Conservation (phyloP, 2,797 vertebrate species). For the Eulemur mongoz region DNA sequence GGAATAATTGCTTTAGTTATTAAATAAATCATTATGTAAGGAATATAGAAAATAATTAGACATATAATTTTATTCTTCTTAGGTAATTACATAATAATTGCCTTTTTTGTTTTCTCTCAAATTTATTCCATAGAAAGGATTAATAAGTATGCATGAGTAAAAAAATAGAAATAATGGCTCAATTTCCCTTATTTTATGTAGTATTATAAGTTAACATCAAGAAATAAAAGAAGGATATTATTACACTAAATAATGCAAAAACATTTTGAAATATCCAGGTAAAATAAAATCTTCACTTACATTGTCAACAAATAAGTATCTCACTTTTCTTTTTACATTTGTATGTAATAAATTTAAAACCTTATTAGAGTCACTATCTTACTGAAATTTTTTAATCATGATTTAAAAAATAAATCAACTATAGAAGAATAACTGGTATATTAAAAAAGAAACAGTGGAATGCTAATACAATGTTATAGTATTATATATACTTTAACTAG, state of each 20-base stretch:
- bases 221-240: background rate
- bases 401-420: background rate
- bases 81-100: background rate
- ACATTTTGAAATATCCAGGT: background rate
- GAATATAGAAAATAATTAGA: background rate
- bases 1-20: background rate
- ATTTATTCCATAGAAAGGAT: background rate
- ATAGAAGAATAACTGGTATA: background rate
- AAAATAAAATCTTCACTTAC: background rate
- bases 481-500: background rate
- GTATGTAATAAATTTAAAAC: background rate
- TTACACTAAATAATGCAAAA: slow-evolving; percentile 13
- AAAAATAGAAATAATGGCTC: background rate
- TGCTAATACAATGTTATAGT: background rate
- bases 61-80: background rate
- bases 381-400: background rate
- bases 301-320: background rate
- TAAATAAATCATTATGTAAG: background rate
- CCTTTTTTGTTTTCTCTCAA: background rate
- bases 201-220: background rate
- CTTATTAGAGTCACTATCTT: background rate
- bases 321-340: background rate
- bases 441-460: background rate
- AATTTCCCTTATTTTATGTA: background rate
- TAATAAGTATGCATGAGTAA: background rate